Percentiles rank a stretch among this genome's conserved stretches.
Conservation (phyloP, 2,113 vertebrate genomes). For the Lagopus leucura region DNA sequence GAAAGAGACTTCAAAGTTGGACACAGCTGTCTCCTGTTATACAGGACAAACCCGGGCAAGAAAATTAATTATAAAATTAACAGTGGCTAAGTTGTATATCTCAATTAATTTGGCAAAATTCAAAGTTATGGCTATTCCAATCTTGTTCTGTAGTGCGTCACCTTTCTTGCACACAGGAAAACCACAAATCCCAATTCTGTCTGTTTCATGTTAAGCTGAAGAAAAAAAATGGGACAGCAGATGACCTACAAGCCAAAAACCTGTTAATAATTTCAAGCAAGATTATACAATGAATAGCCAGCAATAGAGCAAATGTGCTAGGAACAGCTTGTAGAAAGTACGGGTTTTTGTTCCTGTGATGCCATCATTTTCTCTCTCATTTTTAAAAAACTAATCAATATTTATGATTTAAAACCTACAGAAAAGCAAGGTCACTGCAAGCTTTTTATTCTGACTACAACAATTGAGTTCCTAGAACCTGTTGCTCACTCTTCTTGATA, state of each 20-base stretch:
- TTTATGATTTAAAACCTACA: background rate
- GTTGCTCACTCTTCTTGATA: background rate
- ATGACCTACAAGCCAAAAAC: background rate
- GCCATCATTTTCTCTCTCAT: background rate
- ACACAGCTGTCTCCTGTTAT: background rate
- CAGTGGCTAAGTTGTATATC: background rate
- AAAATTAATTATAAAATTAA: background rate
- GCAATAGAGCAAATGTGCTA: background rate
- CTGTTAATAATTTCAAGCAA: background rate
- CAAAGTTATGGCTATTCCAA: background rate
- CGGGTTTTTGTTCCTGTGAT: background rate
- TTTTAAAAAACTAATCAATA: background rate
- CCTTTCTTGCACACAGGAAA: background rate
- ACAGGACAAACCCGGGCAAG: background rate
- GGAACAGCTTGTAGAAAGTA: background rate
- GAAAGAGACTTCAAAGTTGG: background rate
- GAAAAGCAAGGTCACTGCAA: background rate
- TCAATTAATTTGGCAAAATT: background rate
- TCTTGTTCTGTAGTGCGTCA: background rate
- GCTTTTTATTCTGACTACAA: background rate
- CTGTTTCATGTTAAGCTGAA: background rate
- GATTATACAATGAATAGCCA: background rate
- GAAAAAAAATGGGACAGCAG: background rate
- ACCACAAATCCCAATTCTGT: background rate
- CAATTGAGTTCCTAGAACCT: background rate